Percentiles rank a stretch among this genome's conserved stretches.
Conservation (phyloP, 1,140 invertebrate genomes). For the Drosophila tani region DNA sequence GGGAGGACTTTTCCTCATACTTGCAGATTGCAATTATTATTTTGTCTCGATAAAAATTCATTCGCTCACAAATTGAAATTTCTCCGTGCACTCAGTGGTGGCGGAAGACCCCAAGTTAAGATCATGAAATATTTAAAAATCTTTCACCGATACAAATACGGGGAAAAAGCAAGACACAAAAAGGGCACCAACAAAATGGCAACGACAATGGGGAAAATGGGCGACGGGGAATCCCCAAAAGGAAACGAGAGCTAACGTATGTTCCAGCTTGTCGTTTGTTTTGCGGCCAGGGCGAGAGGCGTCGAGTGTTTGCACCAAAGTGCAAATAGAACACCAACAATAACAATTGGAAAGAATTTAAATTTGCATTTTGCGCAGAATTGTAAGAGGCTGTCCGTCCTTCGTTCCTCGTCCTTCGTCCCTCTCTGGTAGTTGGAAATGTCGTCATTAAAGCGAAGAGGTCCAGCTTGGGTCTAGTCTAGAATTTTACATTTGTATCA, state of each 20-base stretch:
- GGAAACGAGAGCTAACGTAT: slow-evolving; percentile 77
- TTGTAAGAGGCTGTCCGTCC: slow-evolving; percentile 27
- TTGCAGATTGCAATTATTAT: slow-evolving; percentile 46
- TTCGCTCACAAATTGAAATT: slow-evolving; percentile 47
- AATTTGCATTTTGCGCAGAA: slow-evolving; percentile 81
- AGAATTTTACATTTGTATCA: slow-evolving; percentile 81
- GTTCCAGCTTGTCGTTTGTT: slow-evolving; percentile 60
- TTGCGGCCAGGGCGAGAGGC: slow-evolving; percentile 51
- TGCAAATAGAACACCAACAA: slow-evolving; percentile 83
- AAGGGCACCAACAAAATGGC: slow-evolving; percentile 55
- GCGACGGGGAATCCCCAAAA: slow-evolving; percentile 51
- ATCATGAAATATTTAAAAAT: slow-evolving; percentile 76
- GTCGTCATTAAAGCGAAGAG: slow-evolving; percentile 73
- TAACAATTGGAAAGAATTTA: slow-evolving; percentile 84
- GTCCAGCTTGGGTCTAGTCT: slow-evolving; percentile 64
- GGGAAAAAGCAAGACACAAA: slow-evolving; percentile 37
- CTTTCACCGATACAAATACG: slow-evolving; percentile 56
- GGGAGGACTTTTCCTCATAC: slow-evolving; percentile 24
- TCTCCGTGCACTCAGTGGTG: slow-evolving; percentile 35
- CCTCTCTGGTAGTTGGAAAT: slow-evolving; percentile 5
- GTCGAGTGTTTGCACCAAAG: slow-evolving; percentile 76
- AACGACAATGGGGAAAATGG: slow-evolving; percentile 41
- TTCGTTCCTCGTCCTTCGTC: not conserved
- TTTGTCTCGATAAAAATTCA: slow-evolving; percentile 47
- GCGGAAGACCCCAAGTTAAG: slow-evolving; percentile 6